These are phyloP conservation scores for Stichodactyla mertensii DNA, from an alignment of 64 coral and sea anemone species.

Conservation along the genomic window DNA sequence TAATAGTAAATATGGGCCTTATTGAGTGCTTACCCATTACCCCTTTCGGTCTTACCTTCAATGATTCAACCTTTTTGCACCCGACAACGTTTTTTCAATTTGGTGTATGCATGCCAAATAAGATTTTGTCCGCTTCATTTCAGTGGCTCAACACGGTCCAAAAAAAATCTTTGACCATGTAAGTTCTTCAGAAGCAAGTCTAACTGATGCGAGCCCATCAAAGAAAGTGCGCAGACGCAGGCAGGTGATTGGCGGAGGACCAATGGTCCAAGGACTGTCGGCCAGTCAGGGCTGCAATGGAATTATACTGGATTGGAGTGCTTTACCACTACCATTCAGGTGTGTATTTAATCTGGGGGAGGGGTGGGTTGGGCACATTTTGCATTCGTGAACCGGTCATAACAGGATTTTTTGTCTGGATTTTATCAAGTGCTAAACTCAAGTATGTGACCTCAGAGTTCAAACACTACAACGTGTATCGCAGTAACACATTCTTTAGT, in stretches of 20 bases:
- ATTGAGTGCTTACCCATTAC: too few relatives aligned
- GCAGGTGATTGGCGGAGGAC: background rate
- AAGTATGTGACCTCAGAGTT: conserved; percentile 47
- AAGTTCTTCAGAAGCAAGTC: background rate
- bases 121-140: too few relatives aligned
- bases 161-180: background rate
- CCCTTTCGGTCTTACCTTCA: too few relatives aligned
- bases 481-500: conserved; percentile 42
- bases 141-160: background rate
- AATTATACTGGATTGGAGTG: conserved; percentile 36
- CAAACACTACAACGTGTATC: conserved; percentile 80
- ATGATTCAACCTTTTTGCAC: too few relatives aligned
- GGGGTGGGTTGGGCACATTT: too few relatives aligned
- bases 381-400: background rate
- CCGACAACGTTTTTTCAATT: too few relatives aligned
- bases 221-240: background rate
- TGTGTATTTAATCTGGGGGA: background rate
- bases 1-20: too few relatives aligned
- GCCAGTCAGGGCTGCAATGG: conserved; percentile 46
- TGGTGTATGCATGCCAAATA: too few relatives aligned
- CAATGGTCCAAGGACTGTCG: conserved; percentile 38
- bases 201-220: background rate
- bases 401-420: background rate
- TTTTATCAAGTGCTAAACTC: background rate
- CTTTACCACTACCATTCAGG: conserved; percentile 25